Percentiles rank a stretch among this genome's conserved stretches.
Conservation (phyloP, 2,888 invertebrate genomes). For the Dasysyrphus albostriatus region DNA sequence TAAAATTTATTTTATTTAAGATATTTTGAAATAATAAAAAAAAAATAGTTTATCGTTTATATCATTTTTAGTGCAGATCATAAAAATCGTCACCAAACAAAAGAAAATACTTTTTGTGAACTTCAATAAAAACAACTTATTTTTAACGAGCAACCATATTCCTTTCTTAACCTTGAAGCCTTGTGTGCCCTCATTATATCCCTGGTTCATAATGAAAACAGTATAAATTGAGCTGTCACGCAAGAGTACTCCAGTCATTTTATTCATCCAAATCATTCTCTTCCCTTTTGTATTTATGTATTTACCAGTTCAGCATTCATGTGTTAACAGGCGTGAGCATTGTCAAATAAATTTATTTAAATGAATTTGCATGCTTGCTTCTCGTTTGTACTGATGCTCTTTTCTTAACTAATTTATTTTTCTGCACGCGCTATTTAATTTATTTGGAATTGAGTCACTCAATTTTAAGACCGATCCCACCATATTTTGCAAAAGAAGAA, state of each 20-base stretch:
- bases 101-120: too few relatives aligned
- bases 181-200: not conserved
- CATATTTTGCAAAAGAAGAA: not conserved
- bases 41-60: too few relatives aligned
- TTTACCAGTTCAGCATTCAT: not conserved
- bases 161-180: not conserved
- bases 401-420: slow-evolving; percentile 21
- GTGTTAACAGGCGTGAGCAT: not conserved
- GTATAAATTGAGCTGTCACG: slow-evolving; percentile 3
- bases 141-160: not conserved
- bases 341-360: slow-evolving; percentile 3
- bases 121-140: not conserved
- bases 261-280: slow-evolving; percentile 1
- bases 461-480: slow-evolving; percentile 11
- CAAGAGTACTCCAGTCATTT: not conserved
- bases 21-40: too few relatives aligned
- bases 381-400: not conserved
- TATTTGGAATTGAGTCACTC: slow-evolving; percentile 39
- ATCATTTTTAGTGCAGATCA: too few relatives aligned
- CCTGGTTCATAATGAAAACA: not conserved
- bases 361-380: slow-evolving; percentile 25
- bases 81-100: too few relatives aligned
- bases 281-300: not conserved
- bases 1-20: too few relatives aligned
- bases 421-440: slow-evolving; percentile 55